phyloP scores from a whole-genome alignment of 1,140 invertebrate genomes.

The Penaeus japonicus region DNA sequence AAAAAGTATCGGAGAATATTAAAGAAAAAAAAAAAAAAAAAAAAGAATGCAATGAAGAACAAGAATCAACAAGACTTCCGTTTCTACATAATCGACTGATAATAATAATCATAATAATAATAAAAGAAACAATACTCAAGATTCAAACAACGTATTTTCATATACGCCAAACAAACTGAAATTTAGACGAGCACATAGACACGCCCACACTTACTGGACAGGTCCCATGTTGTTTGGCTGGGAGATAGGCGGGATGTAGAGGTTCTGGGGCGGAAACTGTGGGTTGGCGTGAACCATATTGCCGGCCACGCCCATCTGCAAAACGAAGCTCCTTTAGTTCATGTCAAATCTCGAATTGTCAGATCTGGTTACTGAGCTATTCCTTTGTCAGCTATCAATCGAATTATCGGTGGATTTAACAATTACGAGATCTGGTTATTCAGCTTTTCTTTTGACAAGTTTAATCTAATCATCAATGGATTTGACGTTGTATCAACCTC shows the following conservation, averaged over 20 bases:
- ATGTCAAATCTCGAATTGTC: neutral
- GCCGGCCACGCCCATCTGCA: slow-evolving; percentile 22
- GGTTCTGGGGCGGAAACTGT: slow-evolving; percentile 52
- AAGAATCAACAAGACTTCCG: too few relatives aligned
- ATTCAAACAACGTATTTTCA: too few relatives aligned
- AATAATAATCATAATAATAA: too few relatives aligned
- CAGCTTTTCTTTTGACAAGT: too few relatives aligned
- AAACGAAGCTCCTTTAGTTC: neutral
- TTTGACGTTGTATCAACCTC: too few relatives aligned
- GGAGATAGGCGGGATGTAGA: slow-evolving; percentile 54
- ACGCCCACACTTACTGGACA: slow-evolving; percentile 36
- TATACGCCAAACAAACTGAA: neutral
- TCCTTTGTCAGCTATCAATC: neutral
- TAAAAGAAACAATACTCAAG: too few relatives aligned
- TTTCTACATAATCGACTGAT: too few relatives aligned
- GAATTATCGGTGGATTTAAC: neutral
- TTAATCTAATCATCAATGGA: too few relatives aligned
- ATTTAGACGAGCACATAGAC: neutral
- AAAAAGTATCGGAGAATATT: neutral
- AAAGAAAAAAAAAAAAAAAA: neutral
- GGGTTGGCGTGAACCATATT: slow-evolving; percentile 19
- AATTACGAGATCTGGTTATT: too few relatives aligned
- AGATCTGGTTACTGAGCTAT: too few relatives aligned
- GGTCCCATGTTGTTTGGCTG: slow-evolving; percentile 35
- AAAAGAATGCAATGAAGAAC: too few relatives aligned